Percentiles rank a stretch among this genome's conserved stretches.
Evolutionary conservation across 2,888 invertebrate genomes (phyloP).

Genomic region (Argyresthia albistria): DNA sequence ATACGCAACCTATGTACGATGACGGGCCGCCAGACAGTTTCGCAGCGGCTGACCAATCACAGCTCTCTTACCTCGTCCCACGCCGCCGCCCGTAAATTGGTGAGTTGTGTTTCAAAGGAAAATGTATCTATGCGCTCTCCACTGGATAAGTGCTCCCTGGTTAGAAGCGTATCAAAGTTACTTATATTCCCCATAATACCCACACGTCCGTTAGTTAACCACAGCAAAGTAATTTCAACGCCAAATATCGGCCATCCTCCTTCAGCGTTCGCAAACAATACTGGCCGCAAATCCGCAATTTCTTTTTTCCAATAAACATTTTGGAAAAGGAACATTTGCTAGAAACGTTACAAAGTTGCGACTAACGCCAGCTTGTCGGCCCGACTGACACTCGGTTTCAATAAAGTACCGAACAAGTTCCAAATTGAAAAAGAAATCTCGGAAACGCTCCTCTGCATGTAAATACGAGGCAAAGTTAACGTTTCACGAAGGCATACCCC

Average conservation of each 20-base stretch:
- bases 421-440: slow-evolving; percentile 59
- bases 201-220: not conserved
- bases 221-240: not conserved
- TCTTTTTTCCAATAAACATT: not conserved
- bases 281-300: not conserved
- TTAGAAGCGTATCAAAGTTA: too few relatives aligned
- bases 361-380: slow-evolving; percentile 7
- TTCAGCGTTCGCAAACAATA: not conserved
- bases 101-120: too few relatives aligned
- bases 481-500: not conserved
- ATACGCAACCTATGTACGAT: too few relatives aligned
- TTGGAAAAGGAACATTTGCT: slow-evolving; percentile 1
- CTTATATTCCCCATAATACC: not conserved
- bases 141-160: too few relatives aligned
- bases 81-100: too few relatives aligned
- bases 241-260: not conserved
- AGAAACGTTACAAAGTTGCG: slow-evolving; percentile 1
- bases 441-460: slow-evolving; percentile 35
- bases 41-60: too few relatives aligned
- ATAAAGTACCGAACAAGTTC: slow-evolving; percentile 53
- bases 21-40: too few relatives aligned
- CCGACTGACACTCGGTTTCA: slow-evolving; percentile 23
- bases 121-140: too few relatives aligned
- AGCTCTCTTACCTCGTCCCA: too few relatives aligned
- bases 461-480: slow-evolving; percentile 24